These are phyloP conservation scores for Barnardius zonarius DNA, from an alignment of 2,113 vertebrate genomes.

Conservation along the genomic window DNA sequence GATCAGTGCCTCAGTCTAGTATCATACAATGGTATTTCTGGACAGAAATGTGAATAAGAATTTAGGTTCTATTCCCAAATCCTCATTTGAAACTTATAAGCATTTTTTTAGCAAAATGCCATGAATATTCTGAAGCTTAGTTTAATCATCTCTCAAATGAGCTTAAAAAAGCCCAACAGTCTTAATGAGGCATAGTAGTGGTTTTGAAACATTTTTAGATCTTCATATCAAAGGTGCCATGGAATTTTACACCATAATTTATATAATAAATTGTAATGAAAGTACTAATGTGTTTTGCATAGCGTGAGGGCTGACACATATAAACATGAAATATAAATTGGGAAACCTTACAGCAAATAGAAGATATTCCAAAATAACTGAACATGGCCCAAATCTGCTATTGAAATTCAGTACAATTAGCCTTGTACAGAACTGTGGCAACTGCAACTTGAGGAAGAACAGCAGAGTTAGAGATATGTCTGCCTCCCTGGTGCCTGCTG, in stretches of 20 bases:
- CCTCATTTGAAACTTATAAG: neutral
- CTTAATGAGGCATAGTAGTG: neutral
- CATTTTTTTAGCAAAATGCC: neutral
- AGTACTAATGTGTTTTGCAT: neutral
- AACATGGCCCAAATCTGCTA: neutral
- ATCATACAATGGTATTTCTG: neutral
- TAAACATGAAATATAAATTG: neutral
- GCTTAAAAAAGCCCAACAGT: neutral
- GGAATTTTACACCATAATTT: neutral
- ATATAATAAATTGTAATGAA: neutral
- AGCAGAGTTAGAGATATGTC: neutral
- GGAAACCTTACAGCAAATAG: neutral
- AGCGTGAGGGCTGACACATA: neutral
- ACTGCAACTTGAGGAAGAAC: neutral
- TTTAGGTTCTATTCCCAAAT: neutral
- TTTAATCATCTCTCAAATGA: neutral
- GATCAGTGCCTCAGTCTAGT: neutral
- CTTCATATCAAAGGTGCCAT: neutral
- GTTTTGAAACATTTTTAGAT: neutral
- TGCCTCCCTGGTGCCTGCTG: neutral
- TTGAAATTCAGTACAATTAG: neutral
- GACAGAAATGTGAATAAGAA: neutral
- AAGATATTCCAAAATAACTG: neutral
- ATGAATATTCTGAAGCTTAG: neutral
- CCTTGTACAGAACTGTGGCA: neutral